Evolutionary conservation across 2,888 invertebrate genomes (phyloP).

Genomic region (Ormyrus labotus): DNA sequence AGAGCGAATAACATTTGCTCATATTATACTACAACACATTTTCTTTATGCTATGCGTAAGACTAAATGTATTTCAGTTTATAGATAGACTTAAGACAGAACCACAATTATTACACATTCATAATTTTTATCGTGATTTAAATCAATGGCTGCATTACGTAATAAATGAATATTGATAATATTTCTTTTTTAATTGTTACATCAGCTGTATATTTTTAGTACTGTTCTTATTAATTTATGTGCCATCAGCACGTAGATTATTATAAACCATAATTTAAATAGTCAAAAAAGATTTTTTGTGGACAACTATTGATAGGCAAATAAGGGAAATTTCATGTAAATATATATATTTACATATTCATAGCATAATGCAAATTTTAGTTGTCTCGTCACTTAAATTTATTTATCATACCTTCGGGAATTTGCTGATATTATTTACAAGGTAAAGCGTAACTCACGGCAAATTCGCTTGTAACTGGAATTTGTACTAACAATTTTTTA

Average conservation of each 20-base stretch:
- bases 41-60: slow-evolving; percentile 58
- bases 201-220: slow-evolving; percentile 22
- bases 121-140: slow-evolving; percentile 53
- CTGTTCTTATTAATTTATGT: slow-evolving; percentile 2
- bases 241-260: slow-evolving; percentile 32
- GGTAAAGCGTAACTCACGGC: slow-evolving; percentile 46
- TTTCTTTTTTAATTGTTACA: slow-evolving; percentile 27
- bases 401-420: slow-evolving; percentile 20
- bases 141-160: slow-evolving; percentile 48
- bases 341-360: slow-evolving; percentile 52
- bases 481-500: slow-evolving; percentile 39
- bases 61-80: slow-evolving; percentile 58
- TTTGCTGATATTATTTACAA: slow-evolving; percentile 53
- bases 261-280: slow-evolving; percentile 41
- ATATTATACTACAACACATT: slow-evolving; percentile 61
- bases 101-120: slow-evolving; percentile 68
- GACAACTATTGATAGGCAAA: slow-evolving; percentile 39
- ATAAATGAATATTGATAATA: slow-evolving; percentile 44
- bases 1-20: slow-evolving; percentile 62
- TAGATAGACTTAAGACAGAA: slow-evolving; percentile 62
- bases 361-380: slow-evolving; percentile 40
- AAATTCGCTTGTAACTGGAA: slow-evolving; percentile 36
- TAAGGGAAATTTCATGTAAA: slow-evolving; percentile 46
- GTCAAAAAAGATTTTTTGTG: slow-evolving; percentile 14
- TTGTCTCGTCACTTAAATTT: slow-evolving; percentile 37